Conservation (phyloP, 2,888 invertebrate species). For the Muschampia plurimacula region DNA sequence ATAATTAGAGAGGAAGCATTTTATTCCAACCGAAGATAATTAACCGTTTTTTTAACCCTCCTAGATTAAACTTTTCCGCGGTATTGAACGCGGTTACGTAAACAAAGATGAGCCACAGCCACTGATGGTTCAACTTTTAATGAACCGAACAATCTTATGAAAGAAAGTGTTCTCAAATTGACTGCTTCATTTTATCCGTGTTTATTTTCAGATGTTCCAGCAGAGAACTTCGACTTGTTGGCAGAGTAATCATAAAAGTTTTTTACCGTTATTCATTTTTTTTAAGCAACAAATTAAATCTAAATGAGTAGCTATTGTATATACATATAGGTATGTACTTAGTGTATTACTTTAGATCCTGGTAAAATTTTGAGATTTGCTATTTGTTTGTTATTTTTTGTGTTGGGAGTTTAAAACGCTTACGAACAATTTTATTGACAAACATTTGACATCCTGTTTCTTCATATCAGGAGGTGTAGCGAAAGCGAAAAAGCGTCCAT, state of each 20-base stretch:
- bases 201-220: constrained; percentile 23
- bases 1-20: constrained; percentile 59
- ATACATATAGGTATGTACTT: not conserved
- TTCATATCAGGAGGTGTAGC: not conserved
- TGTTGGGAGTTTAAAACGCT: not conserved
- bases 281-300: not conserved
- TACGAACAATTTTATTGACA: not conserved
- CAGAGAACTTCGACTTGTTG: constrained; percentile 11
- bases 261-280: constrained; percentile 9
- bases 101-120: constrained; percentile 50
- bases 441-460: not conserved
- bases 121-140: constrained; percentile 57
- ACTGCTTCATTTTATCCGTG: constrained; percentile 7
- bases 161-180: constrained; percentile 22
- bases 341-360: not conserved
- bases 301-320: not conserved
- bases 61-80: constrained; percentile 55
- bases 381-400: not conserved
- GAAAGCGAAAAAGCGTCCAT: not conserved
- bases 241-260: constrained; percentile 3
- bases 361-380: too few species aligned
- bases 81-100: constrained; percentile 48
- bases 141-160: constrained; percentile 38
- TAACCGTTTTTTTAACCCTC: constrained; percentile 53
- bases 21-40: constrained; percentile 62